Conservation (phyloP, 2,113 vertebrate genomes). For the Prochilodus magdalenae region DNA sequence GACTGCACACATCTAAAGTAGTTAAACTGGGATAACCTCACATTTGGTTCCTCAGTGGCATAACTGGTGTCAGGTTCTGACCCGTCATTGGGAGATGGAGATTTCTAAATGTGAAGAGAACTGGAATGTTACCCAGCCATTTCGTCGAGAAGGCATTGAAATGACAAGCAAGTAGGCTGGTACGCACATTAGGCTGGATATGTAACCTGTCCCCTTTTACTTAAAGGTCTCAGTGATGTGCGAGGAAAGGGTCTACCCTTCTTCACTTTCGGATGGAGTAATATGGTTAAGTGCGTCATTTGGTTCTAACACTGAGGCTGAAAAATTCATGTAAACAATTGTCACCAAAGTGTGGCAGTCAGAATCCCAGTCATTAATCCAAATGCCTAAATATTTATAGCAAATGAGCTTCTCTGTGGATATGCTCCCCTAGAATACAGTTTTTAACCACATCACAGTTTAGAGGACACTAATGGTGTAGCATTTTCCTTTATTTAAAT, state of each 20-base stretch:
- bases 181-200: neutral
- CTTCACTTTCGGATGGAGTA: neutral
- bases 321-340: conserved; percentile 32
- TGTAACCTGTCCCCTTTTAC: neutral
- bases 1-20: too few relatives aligned
- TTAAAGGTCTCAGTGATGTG: neutral
- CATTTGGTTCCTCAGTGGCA: too few relatives aligned
- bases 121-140: neutral
- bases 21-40: too few relatives aligned
- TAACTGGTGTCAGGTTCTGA: too few relatives aligned
- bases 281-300: conserved; percentile 1
- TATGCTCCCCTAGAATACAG: neutral
- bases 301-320: conserved; percentile 3
- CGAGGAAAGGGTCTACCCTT: neutral
- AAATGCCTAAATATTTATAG: conserved; percentile 30
- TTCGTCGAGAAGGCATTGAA: neutral
- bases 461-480: neutral
- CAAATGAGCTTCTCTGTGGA: neutral
- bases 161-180: neutral
- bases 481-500: neutral
- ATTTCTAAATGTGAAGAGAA: neutral
- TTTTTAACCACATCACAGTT: neutral
- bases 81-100: too few relatives aligned
- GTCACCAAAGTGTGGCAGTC: conserved; percentile 18
- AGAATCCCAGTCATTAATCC: conserved; percentile 3